These are phyloP conservation scores for Pipistrellus pygmaeus DNA, from an alignment of 2,797 vertebrate genomes.

Conservation along the genomic window DNA sequence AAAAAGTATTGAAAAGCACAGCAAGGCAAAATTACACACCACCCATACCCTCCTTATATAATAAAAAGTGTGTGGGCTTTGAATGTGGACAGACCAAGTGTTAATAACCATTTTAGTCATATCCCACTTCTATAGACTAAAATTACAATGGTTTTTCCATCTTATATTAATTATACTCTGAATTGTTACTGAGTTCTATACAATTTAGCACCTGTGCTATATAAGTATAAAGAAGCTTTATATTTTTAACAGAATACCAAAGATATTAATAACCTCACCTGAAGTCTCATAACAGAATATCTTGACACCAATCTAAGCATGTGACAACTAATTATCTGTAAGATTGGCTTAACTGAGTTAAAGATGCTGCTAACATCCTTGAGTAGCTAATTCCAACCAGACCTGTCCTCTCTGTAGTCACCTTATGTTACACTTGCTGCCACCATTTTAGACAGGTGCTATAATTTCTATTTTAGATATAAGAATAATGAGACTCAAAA, in stretches of 20 bases:
- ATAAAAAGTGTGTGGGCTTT: background rate
- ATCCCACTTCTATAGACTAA: background rate
- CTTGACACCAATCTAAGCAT: background rate
- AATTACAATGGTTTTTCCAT: background rate
- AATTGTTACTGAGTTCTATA: background rate
- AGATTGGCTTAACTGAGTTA: background rate
- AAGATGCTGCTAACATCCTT: background rate
- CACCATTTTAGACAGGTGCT: background rate
- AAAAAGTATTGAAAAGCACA: background rate
- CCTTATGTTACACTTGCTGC: background rate
- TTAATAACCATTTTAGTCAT: background rate
- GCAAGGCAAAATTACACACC: background rate
- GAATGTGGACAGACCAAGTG: background rate
- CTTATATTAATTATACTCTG: background rate
- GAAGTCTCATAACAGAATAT: background rate
- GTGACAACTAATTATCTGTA: background rate
- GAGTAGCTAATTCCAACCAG: background rate
- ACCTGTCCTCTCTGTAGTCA: background rate
- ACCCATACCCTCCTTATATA: background rate
- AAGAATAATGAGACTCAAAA: background rate
- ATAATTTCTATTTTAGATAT: slow-evolving; percentile 13
- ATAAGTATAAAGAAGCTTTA: background rate
- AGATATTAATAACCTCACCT: background rate
- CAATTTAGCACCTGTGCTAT: background rate
- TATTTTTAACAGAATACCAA: background rate